A percentile compares a stretch with the other conserved stretches of the same genome.
Evolutionary conservation across 2,113 vertebrate species (phyloP).

Genomic region (Gymnocephalus cernua): DNA sequence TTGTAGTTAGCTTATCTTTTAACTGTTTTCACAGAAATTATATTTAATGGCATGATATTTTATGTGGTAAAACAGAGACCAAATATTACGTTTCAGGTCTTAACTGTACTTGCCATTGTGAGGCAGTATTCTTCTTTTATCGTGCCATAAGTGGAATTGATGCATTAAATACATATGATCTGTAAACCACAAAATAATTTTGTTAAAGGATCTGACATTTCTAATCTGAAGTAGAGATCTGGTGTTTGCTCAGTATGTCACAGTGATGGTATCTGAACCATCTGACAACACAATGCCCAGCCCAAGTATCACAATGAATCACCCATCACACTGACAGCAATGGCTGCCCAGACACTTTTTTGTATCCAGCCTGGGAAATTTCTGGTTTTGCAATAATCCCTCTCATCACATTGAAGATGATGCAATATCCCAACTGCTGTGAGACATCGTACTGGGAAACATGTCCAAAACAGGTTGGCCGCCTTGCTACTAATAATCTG

Average conservation of each 20-base stretch:
- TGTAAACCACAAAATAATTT: not conserved
- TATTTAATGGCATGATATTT: not conserved
- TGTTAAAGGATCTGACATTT: not conserved
- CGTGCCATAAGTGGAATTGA: not conserved
- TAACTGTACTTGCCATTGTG: not conserved
- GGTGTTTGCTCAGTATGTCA: not conserved
- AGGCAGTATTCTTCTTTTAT: not conserved
- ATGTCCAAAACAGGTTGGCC: not conserved
- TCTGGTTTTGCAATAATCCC: constrained; percentile 12
- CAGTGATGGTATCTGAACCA: not conserved
- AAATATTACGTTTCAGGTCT: not conserved
- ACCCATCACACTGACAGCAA: not conserved
- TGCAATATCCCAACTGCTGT: constrained; percentile 36
- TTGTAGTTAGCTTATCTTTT: not conserved
- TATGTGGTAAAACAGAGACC: not conserved
- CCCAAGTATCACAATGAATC: constrained; percentile 11
- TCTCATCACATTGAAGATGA: not conserved
- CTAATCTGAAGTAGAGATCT: not conserved
- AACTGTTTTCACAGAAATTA: not conserved
- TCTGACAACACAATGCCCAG: constrained; percentile 2
- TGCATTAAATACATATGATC: not conserved
- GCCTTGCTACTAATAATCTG: not conserved
- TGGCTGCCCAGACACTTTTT: not conserved
- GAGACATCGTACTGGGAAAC: constrained; percentile 23
- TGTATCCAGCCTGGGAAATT: constrained; percentile 11